These are phyloP conservation scores for Liodrosophila aerea DNA, from an alignment of 2,888 invertebrate species.

Conservation along the genomic window DNA sequence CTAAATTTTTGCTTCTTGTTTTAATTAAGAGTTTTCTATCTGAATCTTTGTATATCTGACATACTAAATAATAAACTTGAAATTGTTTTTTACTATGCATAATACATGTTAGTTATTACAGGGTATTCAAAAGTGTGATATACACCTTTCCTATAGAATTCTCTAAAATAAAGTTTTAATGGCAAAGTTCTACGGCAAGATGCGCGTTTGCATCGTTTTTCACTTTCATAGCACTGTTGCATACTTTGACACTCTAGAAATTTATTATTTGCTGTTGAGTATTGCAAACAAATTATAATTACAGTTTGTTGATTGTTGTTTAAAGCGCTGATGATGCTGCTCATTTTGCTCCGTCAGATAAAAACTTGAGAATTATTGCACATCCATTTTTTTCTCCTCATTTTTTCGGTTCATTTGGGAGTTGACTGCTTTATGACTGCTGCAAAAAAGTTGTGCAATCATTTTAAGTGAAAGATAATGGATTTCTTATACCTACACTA, in stretches of 20 bases:
- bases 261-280: conserved; percentile 33
- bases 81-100: too few species aligned
- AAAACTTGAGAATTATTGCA: conserved; percentile 50
- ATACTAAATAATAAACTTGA: too few species aligned
- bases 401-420: conserved; percentile 33
- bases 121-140: too few species aligned
- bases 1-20: too few species aligned
- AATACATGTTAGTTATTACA: too few species aligned
- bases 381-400: conserved; percentile 37
- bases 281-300: conserved; percentile 38
- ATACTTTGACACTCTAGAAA: conserved; percentile 19
- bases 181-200: conserved; percentile 18
- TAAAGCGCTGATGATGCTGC: conserved; percentile 22
- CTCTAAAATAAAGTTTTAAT: conserved; percentile 16
- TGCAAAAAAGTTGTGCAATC: conserved; percentile 47
- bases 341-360: conserved; percentile 26
- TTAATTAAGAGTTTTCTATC: too few species aligned
- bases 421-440: conserved; percentile 26
- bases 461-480: conserved; percentile 32
- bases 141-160: too few species aligned
- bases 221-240: conserved; percentile 2
- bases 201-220: not conserved
- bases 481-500: conserved; percentile 12
- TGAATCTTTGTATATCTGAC: too few species aligned
- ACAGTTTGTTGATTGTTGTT: conserved; percentile 10